phyloP scores from a whole-genome alignment of 2,797 vertebrate species.

The Parauchenoglanis punctatus region DNA sequence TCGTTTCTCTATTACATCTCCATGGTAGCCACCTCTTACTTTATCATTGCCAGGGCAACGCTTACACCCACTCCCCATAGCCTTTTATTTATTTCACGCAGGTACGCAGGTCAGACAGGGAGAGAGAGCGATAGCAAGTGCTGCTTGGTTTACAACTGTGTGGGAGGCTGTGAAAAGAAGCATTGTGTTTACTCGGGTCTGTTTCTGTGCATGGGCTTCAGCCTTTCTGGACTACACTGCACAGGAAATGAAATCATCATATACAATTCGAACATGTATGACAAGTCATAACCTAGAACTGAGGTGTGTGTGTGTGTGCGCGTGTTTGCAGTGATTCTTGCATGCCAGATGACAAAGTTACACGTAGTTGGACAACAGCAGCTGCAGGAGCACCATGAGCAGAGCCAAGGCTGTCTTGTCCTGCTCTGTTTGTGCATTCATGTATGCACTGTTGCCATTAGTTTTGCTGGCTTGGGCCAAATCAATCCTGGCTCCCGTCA shows the following conservation, averaged over 20 bases:
- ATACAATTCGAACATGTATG: background rate
- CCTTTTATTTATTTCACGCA: slow-evolving; percentile 47
- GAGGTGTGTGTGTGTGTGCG: background rate
- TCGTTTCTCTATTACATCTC: slow-evolving; percentile 49
- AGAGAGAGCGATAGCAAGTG: slow-evolving; percentile 31
- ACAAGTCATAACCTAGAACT: background rate
- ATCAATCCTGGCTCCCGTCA: slow-evolving; percentile 39
- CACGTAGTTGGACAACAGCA: slow-evolving; percentile 8
- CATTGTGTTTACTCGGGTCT: slow-evolving; percentile 10
- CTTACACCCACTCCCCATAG: slow-evolving; percentile 47
- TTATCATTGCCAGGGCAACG: slow-evolving; percentile 59
- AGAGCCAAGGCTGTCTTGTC: slow-evolving; percentile 20
- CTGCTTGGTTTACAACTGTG: slow-evolving; percentile 23
- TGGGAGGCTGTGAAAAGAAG: slow-evolving; percentile 29
- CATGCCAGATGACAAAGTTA: background rate
- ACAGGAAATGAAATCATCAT: background rate
- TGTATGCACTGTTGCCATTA: slow-evolving; percentile 32
- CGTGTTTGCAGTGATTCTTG: background rate
- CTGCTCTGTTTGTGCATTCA: slow-evolving; percentile 11
- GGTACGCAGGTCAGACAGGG: slow-evolving; percentile 47
- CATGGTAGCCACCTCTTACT: slow-evolving; percentile 49
- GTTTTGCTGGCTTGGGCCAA: slow-evolving; percentile 38
- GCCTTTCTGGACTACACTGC: background rate
- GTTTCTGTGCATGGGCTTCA: slow-evolving; percentile 6
- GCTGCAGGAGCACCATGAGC: slow-evolving; percentile 1